Base-by-base conservation (phyloP, 2,888 invertebrate genomes). In the Dynastes tityus region DNA sequence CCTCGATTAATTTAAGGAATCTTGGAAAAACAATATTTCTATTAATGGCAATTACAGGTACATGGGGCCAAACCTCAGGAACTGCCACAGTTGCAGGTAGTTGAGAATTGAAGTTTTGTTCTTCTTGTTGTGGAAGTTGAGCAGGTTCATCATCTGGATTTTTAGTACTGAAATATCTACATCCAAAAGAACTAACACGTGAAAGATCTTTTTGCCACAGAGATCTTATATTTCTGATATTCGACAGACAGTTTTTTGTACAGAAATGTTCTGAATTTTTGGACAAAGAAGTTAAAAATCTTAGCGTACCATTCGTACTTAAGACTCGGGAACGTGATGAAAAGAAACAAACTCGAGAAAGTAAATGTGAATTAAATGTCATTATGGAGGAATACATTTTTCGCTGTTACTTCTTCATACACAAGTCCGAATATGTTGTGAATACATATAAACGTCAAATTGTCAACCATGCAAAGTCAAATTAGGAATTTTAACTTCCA, bases 1-100 rank as follows among this genome's bases (percentile, higher is more conserved):
- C 96, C 92, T 99, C 99, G 81, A 99, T 94, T 83, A 99, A 93
- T 90, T 99, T 99, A 83, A 99, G 98, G 89, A 99, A 99, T 83
- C 97, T 93, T 27, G 99, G 99, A 90, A 99, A 99, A 1, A 99
- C 96, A 3, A 99, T 98, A 90, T 98, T 97, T 83, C 98, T 93
- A 85, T 92, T 95, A 81, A 99, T 96, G 0, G 98, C 97, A 83
- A 99, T 95, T 8, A 99, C 94, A 2, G 99, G 99, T 27, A 99
- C 94, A 87, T 96, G 95, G 0, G 99, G 99, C 95, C 98, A 98
- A 9, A 96, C 94, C 88, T 98, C 98, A 0, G 99, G 99, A 40
- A 99, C 96, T 16, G 96, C 95, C 67, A 98, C 95, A 0, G 97
- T 95, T 0, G 97, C 97, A 68, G 97, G 96, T 81, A 97, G 86